A percentile compares a stretch with the other conserved stretches of the same genome.
phyloP scores from a whole-genome alignment of 2,797 vertebrate genomes.

The Rhinoraja longicauda region DNA sequence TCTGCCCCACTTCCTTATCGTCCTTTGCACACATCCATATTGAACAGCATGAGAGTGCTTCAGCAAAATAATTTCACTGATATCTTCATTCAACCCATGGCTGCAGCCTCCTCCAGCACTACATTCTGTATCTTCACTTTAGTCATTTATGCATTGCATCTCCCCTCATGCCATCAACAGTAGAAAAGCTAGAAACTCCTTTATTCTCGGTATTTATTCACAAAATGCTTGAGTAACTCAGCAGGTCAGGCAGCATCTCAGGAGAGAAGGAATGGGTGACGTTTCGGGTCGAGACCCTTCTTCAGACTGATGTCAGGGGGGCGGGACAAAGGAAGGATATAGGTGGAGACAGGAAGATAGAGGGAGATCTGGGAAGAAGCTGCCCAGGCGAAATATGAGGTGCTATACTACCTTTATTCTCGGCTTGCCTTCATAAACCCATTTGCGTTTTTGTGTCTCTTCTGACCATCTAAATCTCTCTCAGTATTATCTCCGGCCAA shows the following conservation, averaged over 20 bases:
- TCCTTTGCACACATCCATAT: not conserved
- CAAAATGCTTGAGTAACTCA: too few species aligned
- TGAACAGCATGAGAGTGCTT: not conserved
- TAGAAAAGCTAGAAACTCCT: not conserved
- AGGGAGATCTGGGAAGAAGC: too few species aligned
- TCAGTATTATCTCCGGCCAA: not conserved
- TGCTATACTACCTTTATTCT: too few species aligned
- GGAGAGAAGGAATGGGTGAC: too few species aligned
- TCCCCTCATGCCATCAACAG: not conserved
- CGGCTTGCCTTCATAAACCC: not conserved
- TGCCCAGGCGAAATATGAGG: too few species aligned
- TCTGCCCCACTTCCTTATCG: not conserved
- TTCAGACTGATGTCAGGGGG: too few species aligned
- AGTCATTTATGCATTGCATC: not conserved
- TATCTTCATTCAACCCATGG: not conserved
- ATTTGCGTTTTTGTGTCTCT: not conserved
- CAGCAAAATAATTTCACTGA: not conserved
- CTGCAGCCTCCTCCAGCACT: not conserved
- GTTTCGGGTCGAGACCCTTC: too few species aligned
- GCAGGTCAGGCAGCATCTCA: too few species aligned
- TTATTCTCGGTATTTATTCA: not conserved
- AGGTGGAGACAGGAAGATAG: too few species aligned
- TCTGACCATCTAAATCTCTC: not conserved
- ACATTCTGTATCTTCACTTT: not conserved
- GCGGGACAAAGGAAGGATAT: too few species aligned